A percentile compares a stretch with the other conserved stretches of the same genome.
These are phyloP conservation scores for Euplexia lucipara DNA, from an alignment of 2,888 invertebrate genomes.

Conservation along the genomic window DNA sequence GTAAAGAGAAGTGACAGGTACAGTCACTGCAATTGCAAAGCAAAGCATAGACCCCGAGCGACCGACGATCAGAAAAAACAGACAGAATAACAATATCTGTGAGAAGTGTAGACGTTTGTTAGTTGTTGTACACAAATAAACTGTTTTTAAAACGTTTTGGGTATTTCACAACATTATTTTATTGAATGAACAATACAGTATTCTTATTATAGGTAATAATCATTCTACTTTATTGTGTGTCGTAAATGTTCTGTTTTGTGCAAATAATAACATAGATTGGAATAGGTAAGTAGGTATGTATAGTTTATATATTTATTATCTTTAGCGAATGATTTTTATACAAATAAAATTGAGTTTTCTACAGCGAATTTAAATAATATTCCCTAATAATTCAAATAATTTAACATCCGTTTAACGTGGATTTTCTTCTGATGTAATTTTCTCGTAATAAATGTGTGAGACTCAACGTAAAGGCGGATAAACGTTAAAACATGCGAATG, in stretches of 20 bases:
- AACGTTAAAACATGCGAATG: too few species aligned
- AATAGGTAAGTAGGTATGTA: conserved; percentile 44
- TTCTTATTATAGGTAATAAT: neutral
- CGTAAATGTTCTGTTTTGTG: conserved; percentile 10
- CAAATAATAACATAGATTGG: neutral
- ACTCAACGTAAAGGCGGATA: too few species aligned
- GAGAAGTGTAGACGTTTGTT: conserved; percentile 3
- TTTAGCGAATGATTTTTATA: neutral
- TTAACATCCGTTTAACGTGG: too few species aligned
- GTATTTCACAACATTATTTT: too few species aligned
- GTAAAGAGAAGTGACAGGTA: too few species aligned
- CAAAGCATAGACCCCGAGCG: too few species aligned
- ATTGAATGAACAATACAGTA: neutral
- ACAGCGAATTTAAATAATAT: too few species aligned
- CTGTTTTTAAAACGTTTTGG: neutral
- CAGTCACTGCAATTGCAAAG: too few species aligned
- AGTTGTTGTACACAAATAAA: conserved; percentile 20
- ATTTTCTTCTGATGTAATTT: too few species aligned
- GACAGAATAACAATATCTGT: neutral
- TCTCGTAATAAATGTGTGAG: too few species aligned
- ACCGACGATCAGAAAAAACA: too few species aligned
- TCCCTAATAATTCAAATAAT: too few species aligned
- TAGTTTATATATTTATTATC: neutral
- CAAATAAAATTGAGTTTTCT: neutral
- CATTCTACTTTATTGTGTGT: conserved; percentile 11